phyloP scores from a whole-genome alignment of 2,113 vertebrate genomes.

The Macquaria ambigua region DNA sequence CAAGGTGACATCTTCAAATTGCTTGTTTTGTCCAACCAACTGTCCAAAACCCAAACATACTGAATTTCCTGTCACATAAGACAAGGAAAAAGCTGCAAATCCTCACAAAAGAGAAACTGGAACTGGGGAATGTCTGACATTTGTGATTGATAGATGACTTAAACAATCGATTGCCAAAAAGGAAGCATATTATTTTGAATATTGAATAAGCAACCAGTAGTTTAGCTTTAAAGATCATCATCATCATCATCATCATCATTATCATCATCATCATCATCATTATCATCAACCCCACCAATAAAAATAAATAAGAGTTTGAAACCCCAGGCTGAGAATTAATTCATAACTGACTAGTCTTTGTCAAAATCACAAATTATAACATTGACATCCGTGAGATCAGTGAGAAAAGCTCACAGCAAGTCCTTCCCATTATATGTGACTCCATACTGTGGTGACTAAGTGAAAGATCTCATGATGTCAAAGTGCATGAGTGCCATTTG shows the following conservation, averaged over 20 bases:
- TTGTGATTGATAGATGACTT: neutral
- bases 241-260: neutral
- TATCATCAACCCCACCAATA: no score
- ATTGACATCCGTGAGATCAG: neutral
- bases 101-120: neutral
- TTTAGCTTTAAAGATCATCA: neutral
- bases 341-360: no score
- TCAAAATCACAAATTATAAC: neutral
- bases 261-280: no score
- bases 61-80: neutral
- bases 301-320: no score
- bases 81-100: neutral
- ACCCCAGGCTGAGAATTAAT: neutral
- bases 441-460: neutral
- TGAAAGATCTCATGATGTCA: conserved; percentile 12
- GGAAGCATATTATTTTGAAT: no score
- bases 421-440: neutral
- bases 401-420: neutral
- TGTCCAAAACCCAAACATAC: neutral
- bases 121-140: neutral
- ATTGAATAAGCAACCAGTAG: neutral
- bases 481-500: conserved; percentile 3
- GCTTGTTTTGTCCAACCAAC: neutral
- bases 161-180: neutral
- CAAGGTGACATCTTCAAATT: neutral